Base-by-base conservation (phyloP, 2,113 vertebrate species). In the Malurus cyaneus region DNA sequence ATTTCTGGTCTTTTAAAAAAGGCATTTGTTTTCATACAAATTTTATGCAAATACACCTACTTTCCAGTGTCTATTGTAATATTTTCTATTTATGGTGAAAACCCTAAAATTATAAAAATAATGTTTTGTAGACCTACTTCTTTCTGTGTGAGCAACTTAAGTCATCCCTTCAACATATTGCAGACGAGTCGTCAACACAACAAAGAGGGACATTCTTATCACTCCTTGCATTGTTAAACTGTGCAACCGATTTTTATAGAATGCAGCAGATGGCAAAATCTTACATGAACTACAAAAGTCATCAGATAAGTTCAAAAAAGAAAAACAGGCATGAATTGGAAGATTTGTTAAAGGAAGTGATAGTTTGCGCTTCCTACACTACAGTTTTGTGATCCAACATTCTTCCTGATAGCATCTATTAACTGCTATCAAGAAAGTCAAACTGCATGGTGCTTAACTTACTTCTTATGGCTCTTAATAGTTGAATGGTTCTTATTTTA, bases 291-390 rank as follows among this genome's bases (percentile, higher is more conserved):
- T 39, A 82, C 23, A 47, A 13, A 92, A 90, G 41, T 53, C 21
- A 42, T 53, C 59, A 61, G 42, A 34, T 85, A 88, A 77, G 41
- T 88, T 92, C 23, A 82, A 72, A 88, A 89, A 86, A 83, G 39
- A 56, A 80, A 76, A 69, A 18, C 11, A 57, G 29, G 14, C 41
- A 62, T 61, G 16, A 73, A 95, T 50, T 89, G 21, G 24, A 81
- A 46, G 44, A 49, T 88, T 67, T 79, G 47, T 61, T 91, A 72
- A 76, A 77, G n/a, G 42, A 77, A 72, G 66, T 69, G 83, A 32
- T 82, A 72, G 87, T 88, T 89, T 42, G 28, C 34, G 25, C 88
- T 89, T 95, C 90, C 74, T 85, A 94, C 74, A 80, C 62, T 32
- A 34, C 32, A 88, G 34, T 18, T 92, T 86, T 69, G 28, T 73